Conservation (phyloP, 2,113 vertebrate species). For the Epinephelus fuscoguttatus region DNA sequence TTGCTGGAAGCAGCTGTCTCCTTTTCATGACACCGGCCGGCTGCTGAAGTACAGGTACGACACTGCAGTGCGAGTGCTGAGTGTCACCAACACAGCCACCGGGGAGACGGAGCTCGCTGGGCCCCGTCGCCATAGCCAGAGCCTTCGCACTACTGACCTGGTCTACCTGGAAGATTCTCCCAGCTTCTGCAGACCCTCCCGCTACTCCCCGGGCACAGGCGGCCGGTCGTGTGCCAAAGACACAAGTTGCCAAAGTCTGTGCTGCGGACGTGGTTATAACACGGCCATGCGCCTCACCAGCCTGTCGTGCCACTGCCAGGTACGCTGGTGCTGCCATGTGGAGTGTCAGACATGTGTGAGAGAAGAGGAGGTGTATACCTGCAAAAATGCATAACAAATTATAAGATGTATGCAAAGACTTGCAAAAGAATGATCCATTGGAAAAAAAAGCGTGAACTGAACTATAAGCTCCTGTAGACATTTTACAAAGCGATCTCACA, state of each 20-base stretch:
- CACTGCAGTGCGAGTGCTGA: constrained; percentile 90
- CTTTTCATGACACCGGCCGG: constrained; percentile 93
- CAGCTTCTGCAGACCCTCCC: constrained; percentile 95
- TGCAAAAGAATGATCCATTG: background rate
- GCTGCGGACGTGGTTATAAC: constrained; percentile 97
- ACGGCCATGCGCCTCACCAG: constrained; percentile 94
- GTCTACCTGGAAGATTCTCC: constrained; percentile 97
- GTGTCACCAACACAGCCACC: constrained; percentile 92
- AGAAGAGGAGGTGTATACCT: constrained; percentile 96
- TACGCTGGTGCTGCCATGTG: constrained; percentile 99
- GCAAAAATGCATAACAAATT: constrained; percentile 89
- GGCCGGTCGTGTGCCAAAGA: constrained; percentile 93
- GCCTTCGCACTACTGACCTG: constrained; percentile 88
- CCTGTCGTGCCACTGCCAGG: constrained; percentile 97
- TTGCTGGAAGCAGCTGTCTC: constrained; percentile 98
- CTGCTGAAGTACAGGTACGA: constrained; percentile 94
- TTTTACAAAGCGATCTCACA: constrained; percentile 17
- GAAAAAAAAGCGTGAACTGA: constrained; percentile 19
- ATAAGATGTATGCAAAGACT: constrained; percentile 20
- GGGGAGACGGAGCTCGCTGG: constrained; percentile 90
- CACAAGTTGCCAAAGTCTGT: constrained; percentile 94
- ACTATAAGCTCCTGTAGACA: constrained; percentile 26
- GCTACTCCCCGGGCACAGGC: constrained; percentile 92
- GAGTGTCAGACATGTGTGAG: constrained; percentile 96
- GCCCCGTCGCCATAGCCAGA: constrained; percentile 79